These are phyloP conservation scores for Hypotaenidia philippensis DNA, from an alignment of 2,797 vertebrate species.

Conservation along the genomic window DNA sequence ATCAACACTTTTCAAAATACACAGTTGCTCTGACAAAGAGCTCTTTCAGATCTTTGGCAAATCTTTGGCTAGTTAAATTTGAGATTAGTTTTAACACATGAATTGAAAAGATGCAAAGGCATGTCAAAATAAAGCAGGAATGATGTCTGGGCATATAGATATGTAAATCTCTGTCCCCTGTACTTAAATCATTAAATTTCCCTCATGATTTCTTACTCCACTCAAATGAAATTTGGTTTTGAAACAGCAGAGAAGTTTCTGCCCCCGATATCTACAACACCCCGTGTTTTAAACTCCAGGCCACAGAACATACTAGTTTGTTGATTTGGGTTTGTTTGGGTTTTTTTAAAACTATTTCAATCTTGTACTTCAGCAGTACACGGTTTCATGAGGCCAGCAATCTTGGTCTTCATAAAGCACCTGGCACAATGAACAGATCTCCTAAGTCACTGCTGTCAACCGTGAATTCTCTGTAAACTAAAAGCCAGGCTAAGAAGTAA, in stretches of 20 bases:
- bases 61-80: slow-evolving; percentile 20
- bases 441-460: background rate
- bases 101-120: background rate
- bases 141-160: background rate
- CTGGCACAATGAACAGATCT: background rate
- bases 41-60: slow-evolving; percentile 25
- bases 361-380: background rate
- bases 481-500: background rate
- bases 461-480: background rate
- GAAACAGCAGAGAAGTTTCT: background rate
- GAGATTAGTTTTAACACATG: background rate
- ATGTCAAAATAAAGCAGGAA: background rate
- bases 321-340: background rate
- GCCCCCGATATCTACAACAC: background rate
- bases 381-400: background rate
- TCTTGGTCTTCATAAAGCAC: background rate
- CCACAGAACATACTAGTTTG: background rate
- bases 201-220: background rate
- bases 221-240: background rate
- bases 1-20: background rate
- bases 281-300: background rate
- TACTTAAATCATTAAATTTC: background rate
- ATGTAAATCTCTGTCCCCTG: background rate
- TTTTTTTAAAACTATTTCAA: background rate
- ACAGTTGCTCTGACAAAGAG: background rate